These are phyloP conservation scores for Eupleurogrammus muticus DNA, from an alignment of 2,797 vertebrate genomes.

Conservation along the genomic window DNA sequence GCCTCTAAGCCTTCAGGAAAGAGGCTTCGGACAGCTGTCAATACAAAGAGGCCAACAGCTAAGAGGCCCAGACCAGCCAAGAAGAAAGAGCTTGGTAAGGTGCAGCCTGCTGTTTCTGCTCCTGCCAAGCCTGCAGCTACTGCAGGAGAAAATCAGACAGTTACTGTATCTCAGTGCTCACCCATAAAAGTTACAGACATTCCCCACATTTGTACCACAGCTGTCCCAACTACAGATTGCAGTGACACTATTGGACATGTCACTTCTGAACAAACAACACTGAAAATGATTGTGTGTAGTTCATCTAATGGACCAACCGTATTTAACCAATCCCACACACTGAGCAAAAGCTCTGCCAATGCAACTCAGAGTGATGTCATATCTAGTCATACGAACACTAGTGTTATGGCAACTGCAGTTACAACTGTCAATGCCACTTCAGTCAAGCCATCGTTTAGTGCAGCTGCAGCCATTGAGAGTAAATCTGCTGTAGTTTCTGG, in stretches of 20 bases:
- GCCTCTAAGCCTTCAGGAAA: constrained; percentile 71
- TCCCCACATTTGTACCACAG: constrained; percentile 46
- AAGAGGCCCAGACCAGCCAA: constrained; percentile 87
- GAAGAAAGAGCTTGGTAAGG: constrained; percentile 71
- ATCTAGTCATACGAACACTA: constrained; percentile 30
- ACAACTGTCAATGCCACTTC: constrained; percentile 32
- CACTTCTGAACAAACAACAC: constrained; percentile 49
- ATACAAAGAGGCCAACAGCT: constrained; percentile 81
- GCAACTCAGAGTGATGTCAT: constrained; percentile 47
- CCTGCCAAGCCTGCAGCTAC: constrained; percentile 46
- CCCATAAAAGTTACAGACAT: constrained; percentile 50
- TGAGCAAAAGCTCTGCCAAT: constrained; percentile 49
- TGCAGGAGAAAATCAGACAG: constrained; percentile 48
- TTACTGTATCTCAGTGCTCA: constrained; percentile 39
- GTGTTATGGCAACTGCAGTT: constrained; percentile 31
- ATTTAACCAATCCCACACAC: constrained; percentile 44
- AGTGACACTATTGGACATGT: constrained; percentile 35
- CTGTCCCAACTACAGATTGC: constrained; percentile 34
- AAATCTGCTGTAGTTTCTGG: constrained; percentile 50
- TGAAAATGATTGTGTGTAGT: constrained; percentile 54
- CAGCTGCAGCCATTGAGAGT: constrained; percentile 37
- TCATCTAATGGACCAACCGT: constrained; percentile 51
- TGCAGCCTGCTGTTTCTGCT: constrained; percentile 46
- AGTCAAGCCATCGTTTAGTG: constrained; percentile 38
- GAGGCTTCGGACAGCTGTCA: constrained; percentile 71